Base-by-base conservation (phyloP, 2,888 invertebrate species). In the Nephrotoma guestfalica region DNA sequence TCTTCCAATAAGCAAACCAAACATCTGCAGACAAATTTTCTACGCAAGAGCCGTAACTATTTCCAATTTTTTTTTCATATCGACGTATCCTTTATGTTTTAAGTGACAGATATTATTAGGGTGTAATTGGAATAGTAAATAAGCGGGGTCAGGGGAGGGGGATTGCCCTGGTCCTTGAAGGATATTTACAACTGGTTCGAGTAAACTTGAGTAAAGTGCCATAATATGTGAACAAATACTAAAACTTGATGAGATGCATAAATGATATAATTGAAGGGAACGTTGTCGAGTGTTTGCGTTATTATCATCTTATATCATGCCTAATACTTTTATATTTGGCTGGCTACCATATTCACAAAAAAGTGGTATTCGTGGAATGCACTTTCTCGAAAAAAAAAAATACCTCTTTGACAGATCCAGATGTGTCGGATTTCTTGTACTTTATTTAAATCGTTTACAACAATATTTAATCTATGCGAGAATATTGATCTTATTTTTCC, bases 291-390 rank as follows among this genome's bases (percentile, higher is more conserved):
- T 87, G 41, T 51, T 51, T 41, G 45, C 30, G 15, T 42, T n/a
- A 86, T 86, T 87, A 40, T 86, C 86, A 47, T 87, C 86, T n/a
- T 2, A 30, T 11, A 86, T 47, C 41, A 87, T 43, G 86, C 42
- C 45, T 41, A 41, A 88, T 87, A 40, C 87, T 86, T 87, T 88
- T 88, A 88, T 88, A 88, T 86, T 88, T 88, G 30, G 85, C 86
- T 9, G 87, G 86, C 88, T 88, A 88, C 42, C 88, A 71, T 45
- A 88, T 86, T 88, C 88, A 30, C 30, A 30, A 30, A 30, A 30
- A 30, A 30, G 30, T 30, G 30, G 30, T 30, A 43, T 43, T 7
- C 43, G 43, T 43, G 6, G 6, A 43, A 43, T 43, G 9, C 43
- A 9, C 2, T 43, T 43, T 9, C 43, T 43, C 43, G 0, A 0